phyloP scores from a whole-genome alignment of 1,140 invertebrate species.

The Heliothis virescens region DNA sequence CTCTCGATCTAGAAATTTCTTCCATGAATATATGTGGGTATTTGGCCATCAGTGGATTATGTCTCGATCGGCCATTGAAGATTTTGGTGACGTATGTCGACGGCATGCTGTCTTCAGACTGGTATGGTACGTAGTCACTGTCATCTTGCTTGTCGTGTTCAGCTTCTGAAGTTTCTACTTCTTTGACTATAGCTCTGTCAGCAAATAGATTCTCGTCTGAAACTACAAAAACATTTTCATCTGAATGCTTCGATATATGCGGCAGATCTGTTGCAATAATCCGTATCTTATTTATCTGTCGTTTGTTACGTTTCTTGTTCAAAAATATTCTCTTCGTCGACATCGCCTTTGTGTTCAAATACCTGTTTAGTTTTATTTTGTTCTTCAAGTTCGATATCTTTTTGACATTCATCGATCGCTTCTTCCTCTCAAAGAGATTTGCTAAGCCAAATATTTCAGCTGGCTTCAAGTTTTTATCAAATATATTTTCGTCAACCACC shows the following conservation, averaged over 20 bases:
- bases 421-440: constrained; percentile 62
- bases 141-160: constrained; percentile 52
- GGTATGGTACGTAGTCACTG: constrained; percentile 53
- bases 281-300: constrained; percentile 73
- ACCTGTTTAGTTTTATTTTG: constrained; percentile 70
- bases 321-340: constrained; percentile 65
- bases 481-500: constrained; percentile 59
- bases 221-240: constrained; percentile 62
- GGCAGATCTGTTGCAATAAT: constrained; percentile 67
- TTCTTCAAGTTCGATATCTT: constrained; percentile 69
- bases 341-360: constrained; percentile 69
- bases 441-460: constrained; percentile 64
- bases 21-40: constrained; percentile 80
- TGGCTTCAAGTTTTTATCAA: constrained; percentile 62
- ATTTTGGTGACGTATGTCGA: constrained; percentile 52
- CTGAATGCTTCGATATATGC: constrained; percentile 48
- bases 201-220: constrained; percentile 71
- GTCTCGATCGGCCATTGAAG: constrained; percentile 59
- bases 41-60: constrained; percentile 70
- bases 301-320: constrained; percentile 73
- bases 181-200: constrained; percentile 63
- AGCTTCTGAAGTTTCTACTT: constrained; percentile 56
- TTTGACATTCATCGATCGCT: constrained; percentile 61
- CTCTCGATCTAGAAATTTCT: constrained; percentile 61
- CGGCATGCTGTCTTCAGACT: constrained; percentile 47